Base-by-base conservation (phyloP, 2,888 invertebrate genomes). In the Trypoxylon attenuatum region DNA sequence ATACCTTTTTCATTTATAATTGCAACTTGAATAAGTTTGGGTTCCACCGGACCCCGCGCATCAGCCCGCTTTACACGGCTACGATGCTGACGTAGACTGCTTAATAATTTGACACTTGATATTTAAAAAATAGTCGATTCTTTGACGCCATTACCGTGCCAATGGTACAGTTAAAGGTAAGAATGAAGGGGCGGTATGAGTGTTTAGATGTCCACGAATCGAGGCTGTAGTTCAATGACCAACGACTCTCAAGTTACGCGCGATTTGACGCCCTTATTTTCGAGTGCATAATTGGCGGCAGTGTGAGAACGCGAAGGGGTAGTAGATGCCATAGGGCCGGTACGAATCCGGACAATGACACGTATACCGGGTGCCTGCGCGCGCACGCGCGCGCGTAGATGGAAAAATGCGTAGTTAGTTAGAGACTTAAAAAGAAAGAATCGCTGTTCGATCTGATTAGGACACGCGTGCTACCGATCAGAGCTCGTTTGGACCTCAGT, bases 81-180 rank as follows among this genome's bases (percentile, higher is more conserved):
- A 59, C 56, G 68, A 51, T 41, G 49, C n/a, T n/a, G n/a, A 62
- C 13, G 59, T 56, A 39, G 43, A 43, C 56, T 56, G 54, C 43
- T 62, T 62, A 71, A 75, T 79, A 79, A 83, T 82, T 82, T 82
- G 81, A 81, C 80, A 82, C 82, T 76, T 77, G 82, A 80, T 80
- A 79, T 79, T 82, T 82, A 79, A 84, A 82, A 83, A 84, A 84
- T 84, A 84, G 82, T 84, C 75, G 75, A 80, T 79, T 82, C 73
- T 78, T 79, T 79, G 71, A 77, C 71, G 72, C 74, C 79, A 60
- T 73, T 64, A 59, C 59, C 66, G 54, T 46, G 53, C 57, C 62
- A 64, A 71, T 69, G 64, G 54, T 71, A 66, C 60, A 55, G 56
- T 64, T 64, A 54, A 52, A 69, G 62, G 64, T 60, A 66, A 71